Base-by-base conservation (phyloP, 2,797 vertebrate species). In the Leptatherina wallacei region DNA sequence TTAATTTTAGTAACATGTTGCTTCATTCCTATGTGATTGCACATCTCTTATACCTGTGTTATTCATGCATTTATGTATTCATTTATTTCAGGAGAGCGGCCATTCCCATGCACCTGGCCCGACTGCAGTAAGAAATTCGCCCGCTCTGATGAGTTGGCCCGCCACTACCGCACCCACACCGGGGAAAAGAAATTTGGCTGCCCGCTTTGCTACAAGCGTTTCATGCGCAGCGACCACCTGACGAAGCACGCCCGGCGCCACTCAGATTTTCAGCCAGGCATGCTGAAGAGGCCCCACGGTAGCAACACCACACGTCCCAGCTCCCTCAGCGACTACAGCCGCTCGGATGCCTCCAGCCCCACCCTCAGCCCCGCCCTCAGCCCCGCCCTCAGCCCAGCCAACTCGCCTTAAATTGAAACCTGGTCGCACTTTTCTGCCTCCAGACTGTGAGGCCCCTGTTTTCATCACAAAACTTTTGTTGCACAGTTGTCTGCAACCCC, bases 171-270 rank as follows among this genome's bases (percentile, higher is more conserved):
- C 92, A 99, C 98, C 32, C 98, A 99, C 95, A 99, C 98, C 0
- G 98, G 98, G 0, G 98, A 99, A 87, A 99, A 99, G 94, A 97
- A 97, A 88, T 99, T 99, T 14, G 92, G 96, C 82, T 99, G 98
- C 85, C 98, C 97, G 0, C 96, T 99, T 57, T 99, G 97, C 0
- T 96, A 98, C 89, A 99, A 99, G 85, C 97, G 98, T 84, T 99
- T 99, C 93, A 99, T 99, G 98, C 96, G 98, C 87, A 99, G 97
- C 14, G 98, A 99, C 92, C 98, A 99, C 86, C 95, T 99, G 93
- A 99, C 96, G 75, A 99, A 99, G 93, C 98, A 99, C 0, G 98
- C 98, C 27, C 95, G 98, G 6, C 97, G 97, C 75, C 97, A 99
- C 30, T 96, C 96, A 66, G 95, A 96, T 88, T 99, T 99, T 91